phyloP scores from a whole-genome alignment of 2,888 invertebrate species.

The Pyrgus malvae region DNA sequence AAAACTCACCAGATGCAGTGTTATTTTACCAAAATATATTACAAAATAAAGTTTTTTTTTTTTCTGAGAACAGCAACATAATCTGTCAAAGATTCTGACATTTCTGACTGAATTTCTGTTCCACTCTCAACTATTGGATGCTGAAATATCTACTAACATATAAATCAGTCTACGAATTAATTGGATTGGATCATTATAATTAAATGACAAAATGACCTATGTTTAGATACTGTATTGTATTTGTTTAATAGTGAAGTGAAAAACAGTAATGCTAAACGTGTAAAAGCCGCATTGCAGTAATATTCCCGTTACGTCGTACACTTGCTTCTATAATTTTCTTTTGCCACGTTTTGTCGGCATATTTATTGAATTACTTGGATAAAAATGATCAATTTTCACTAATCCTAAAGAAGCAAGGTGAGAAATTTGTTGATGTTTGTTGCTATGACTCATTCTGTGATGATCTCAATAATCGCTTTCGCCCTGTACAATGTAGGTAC shows the following conservation, averaged over 20 bases:
- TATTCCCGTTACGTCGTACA: constrained; percentile 47
- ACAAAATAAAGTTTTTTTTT: too few species aligned
- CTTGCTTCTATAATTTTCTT: constrained; percentile 37
- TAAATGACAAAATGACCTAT: too few species aligned
- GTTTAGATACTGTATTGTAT: too few species aligned
- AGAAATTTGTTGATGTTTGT: background rate
- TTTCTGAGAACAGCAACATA: too few species aligned
- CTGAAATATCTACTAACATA: too few species aligned
- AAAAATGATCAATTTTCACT: constrained; percentile 6
- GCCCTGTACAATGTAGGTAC: background rate
- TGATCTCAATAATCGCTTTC: constrained; percentile 24
- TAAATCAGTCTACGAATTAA: too few species aligned
- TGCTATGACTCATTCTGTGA: constrained; percentile 39
- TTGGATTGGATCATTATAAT: too few species aligned
- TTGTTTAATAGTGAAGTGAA: background rate
- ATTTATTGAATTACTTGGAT: constrained; percentile 32
- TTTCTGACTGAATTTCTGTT: too few species aligned
- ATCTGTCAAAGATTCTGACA: too few species aligned
- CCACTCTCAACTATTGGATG: too few species aligned
- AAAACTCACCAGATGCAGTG: too few species aligned
- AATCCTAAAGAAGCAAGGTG: constrained; percentile 3
- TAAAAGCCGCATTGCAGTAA: constrained; percentile 24
- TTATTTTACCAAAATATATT: too few species aligned
- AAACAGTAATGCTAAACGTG: background rate
- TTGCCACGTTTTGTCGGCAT: constrained; percentile 63